These are phyloP conservation scores for Struthidea cinerea DNA, from an alignment of 2,113 vertebrate genomes.

Conservation along the genomic window DNA sequence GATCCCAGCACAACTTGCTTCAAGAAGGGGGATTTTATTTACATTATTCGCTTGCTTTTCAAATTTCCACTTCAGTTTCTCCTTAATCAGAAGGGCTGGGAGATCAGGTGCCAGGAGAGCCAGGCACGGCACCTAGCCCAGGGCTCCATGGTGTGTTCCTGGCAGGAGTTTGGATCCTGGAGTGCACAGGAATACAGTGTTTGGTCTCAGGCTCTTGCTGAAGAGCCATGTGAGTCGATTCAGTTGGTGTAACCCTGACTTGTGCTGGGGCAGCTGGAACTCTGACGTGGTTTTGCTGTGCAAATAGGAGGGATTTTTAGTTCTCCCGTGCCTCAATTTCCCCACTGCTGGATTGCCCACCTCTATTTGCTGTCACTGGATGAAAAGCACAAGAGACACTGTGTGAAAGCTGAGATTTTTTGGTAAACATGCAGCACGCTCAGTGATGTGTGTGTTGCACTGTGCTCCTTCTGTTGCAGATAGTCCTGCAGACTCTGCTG, in stretches of 20 bases:
- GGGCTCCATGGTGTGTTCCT: fast-evolving
- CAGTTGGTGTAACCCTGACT: fast-evolving
- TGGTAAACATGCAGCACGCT: neutral
- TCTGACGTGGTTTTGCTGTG: fast-evolving
- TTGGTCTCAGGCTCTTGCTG: neutral
- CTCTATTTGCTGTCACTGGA: neutral
- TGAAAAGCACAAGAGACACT: fast-evolving
- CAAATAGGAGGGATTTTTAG: neutral
- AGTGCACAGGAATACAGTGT: neutral
- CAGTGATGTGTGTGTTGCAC: neutral
- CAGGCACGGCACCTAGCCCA: fast-evolving
- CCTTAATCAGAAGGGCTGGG: neutral
- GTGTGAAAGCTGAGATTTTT: neutral
- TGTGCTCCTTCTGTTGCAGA: conserved; percentile 75
- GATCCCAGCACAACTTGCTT: neutral
- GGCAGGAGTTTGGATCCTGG: neutral
- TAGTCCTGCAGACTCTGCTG: conserved; percentile 93
- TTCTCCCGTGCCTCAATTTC: neutral
- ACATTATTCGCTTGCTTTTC: neutral
- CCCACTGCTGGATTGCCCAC: neutral
- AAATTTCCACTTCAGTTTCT: neutral
- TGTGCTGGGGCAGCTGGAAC: neutral
- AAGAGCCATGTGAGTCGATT: fast-evolving
- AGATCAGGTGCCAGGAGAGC: neutral
- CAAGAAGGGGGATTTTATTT: neutral